phyloP scores from a whole-genome alignment of 1,140 invertebrate genomes.

The Alviniconcha marisindica region DNA sequence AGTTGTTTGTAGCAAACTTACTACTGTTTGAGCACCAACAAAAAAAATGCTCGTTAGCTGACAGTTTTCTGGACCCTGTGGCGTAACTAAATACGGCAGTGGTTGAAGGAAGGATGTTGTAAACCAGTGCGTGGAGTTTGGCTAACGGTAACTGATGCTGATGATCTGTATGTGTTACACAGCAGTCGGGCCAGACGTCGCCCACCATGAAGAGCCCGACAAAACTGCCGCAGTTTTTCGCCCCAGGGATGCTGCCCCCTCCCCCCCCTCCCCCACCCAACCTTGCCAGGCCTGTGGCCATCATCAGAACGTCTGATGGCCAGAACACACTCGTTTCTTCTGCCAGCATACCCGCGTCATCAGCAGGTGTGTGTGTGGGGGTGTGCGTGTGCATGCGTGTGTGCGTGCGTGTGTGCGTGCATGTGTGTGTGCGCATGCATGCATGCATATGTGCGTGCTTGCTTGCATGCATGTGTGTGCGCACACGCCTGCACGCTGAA shows the following conservation, averaged over 20 bases:
- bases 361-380: constrained; percentile 36
- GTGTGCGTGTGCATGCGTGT: not conserved
- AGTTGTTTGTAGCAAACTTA: too few species aligned
- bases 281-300: constrained; percentile 96
- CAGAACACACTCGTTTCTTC: constrained; percentile 49
- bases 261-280: constrained; percentile 87
- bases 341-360: constrained; percentile 40
- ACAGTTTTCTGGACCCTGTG: too few species aligned
- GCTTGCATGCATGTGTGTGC: too few species aligned
- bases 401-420: not conserved
- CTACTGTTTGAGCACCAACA: too few species aligned
- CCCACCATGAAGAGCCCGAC: constrained; percentile 79
- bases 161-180: constrained; percentile 20
- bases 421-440: not conserved
- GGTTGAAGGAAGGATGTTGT: too few species aligned
- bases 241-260: constrained; percentile 90
- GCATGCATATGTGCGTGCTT: not conserved
- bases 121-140: too few species aligned
- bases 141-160: too few species aligned
- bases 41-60: too few species aligned
- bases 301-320: constrained; percentile 83
- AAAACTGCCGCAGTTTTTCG: constrained; percentile 90
- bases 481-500: too few species aligned
- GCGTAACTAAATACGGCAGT: too few species aligned
- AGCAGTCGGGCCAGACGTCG: constrained; percentile 71